Conservation (phyloP, 1,140 invertebrate species). For the Sarcophaga peregrina region DNA sequence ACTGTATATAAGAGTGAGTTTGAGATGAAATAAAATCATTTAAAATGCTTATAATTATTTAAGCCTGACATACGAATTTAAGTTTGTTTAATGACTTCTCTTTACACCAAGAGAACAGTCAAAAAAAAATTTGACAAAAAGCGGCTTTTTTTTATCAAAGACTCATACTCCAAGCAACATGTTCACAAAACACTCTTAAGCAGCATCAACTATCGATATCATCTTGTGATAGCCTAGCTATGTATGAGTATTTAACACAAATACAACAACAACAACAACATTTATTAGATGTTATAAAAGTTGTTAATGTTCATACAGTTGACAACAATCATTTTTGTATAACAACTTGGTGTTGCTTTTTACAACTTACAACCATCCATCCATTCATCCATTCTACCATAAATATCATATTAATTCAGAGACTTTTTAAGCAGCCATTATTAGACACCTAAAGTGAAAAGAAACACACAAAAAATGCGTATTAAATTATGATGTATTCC, state of each 20-base stretch:
- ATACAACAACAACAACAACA: not conserved
- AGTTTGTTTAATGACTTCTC: slow-evolving; percentile 17
- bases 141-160: slow-evolving; percentile 17
- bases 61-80: not conserved
- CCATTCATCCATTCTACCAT: not conserved
- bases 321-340: slow-evolving; percentile 31
- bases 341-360: not conserved
- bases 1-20: too few relatives aligned
- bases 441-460: not conserved
- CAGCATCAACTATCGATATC: not conserved
- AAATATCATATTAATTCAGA: not conserved
- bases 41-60: slow-evolving; percentile 13
- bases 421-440: not conserved
- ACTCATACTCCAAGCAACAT: not conserved
- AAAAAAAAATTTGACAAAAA: not conserved
- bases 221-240: not conserved
- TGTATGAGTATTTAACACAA: too few relatives aligned
- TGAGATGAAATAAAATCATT: too few relatives aligned
- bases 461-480: not conserved
- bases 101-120: not conserved
- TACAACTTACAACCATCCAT: not conserved
- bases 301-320: slow-evolving; percentile 16
- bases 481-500: slow-evolving; percentile 4
- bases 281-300: slow-evolving; percentile 22
- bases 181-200: not conserved